phyloP scores from a whole-genome alignment of 2,113 vertebrate genomes.

The Actenoides hombroni region DNA sequence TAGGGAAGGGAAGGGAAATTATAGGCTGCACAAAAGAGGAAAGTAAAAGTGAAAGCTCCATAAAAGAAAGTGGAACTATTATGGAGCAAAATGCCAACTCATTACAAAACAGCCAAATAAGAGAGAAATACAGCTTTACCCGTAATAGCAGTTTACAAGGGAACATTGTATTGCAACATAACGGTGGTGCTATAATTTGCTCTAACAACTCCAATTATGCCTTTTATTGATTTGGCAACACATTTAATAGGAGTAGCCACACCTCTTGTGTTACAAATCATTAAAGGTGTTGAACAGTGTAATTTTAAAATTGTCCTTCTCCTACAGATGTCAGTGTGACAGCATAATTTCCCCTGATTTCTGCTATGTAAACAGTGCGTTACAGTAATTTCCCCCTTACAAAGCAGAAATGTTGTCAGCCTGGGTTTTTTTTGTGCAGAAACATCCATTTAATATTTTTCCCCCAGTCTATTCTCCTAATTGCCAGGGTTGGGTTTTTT shows the following conservation, averaged over 20 bases:
- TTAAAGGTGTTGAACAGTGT: constrained; percentile 98
- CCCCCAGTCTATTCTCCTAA: constrained; percentile 79
- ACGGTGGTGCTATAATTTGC: constrained; percentile 98
- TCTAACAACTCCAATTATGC: constrained; percentile 99
- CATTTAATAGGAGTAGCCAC: constrained; percentile 98
- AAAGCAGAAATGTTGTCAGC: constrained; percentile 72
- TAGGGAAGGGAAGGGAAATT: constrained; percentile 86
- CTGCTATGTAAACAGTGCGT: constrained; percentile 91
- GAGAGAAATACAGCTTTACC: constrained; percentile 87
- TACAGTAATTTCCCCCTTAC: constrained; percentile 87
- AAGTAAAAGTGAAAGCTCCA: constrained; percentile 90
- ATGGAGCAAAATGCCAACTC: constrained; percentile 92
- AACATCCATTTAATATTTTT: constrained; percentile 69
- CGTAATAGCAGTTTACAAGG: constrained; percentile 97
- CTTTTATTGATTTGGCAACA: constrained; percentile 99
- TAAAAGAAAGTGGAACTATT: constrained; percentile 97
- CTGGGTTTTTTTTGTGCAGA: constrained; percentile 60
- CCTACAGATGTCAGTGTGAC: constrained; percentile 94
- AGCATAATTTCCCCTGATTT: constrained; percentile 93
- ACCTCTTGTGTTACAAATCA: constrained; percentile 96
- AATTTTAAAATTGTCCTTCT: constrained; percentile 95
- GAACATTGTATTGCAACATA: constrained; percentile 96
- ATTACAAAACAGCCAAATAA: constrained; percentile 88
- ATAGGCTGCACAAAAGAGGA: constrained; percentile 93
- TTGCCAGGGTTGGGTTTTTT: constrained; percentile 65